Percentiles rank a stretch among this genome's conserved stretches.
Conservation (phyloP, 2,888 invertebrate genomes). For the Sinopyrophorus schimmeli region DNA sequence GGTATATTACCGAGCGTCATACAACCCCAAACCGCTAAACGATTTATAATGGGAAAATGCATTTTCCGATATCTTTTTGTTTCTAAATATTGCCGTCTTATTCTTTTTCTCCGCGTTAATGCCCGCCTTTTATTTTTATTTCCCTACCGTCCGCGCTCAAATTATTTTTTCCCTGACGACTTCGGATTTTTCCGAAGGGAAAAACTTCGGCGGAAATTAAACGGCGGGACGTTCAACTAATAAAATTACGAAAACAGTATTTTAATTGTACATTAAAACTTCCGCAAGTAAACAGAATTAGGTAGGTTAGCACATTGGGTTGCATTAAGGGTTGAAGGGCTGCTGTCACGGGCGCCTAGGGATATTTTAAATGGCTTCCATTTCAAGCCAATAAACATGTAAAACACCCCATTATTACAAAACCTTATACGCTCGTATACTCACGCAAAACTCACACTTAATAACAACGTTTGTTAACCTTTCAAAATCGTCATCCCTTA, state of each 20-base stretch:
- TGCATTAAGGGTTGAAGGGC: slow-evolving; percentile 37
- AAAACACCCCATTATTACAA: slow-evolving; percentile 56
- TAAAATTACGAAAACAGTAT: slow-evolving; percentile 52
- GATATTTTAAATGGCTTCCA: slow-evolving; percentile 57
- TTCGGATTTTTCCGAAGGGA: too few relatives aligned
- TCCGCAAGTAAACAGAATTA: slow-evolving; percentile 47
- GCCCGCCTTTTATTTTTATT: slow-evolving; percentile 11
- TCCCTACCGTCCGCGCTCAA: too few relatives aligned
- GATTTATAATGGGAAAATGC: slow-evolving; percentile 52
- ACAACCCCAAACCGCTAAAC: slow-evolving; percentile 50
- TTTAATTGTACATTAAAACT: slow-evolving; percentile 55
- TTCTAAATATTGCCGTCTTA: slow-evolving; percentile 27
- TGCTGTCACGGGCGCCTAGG: slow-evolving; percentile 47
- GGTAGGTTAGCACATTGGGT: slow-evolving; percentile 42
- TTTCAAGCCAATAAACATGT: slow-evolving; percentile 58
- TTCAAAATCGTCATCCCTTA: too few relatives aligned
- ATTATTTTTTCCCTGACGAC: too few relatives aligned
- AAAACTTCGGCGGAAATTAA: not conserved
- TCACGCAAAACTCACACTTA: slow-evolving; percentile 3
- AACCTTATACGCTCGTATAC: slow-evolving; percentile 17
- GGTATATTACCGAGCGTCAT: slow-evolving; percentile 46
- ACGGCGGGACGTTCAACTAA: slow-evolving; percentile 46
- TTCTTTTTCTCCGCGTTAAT: too few relatives aligned
- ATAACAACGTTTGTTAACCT: too few relatives aligned
- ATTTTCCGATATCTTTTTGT: slow-evolving; percentile 43